Evolutionary conservation across 2,113 vertebrate genomes (phyloP).

Genomic region (Nipponia nippon): DNA sequence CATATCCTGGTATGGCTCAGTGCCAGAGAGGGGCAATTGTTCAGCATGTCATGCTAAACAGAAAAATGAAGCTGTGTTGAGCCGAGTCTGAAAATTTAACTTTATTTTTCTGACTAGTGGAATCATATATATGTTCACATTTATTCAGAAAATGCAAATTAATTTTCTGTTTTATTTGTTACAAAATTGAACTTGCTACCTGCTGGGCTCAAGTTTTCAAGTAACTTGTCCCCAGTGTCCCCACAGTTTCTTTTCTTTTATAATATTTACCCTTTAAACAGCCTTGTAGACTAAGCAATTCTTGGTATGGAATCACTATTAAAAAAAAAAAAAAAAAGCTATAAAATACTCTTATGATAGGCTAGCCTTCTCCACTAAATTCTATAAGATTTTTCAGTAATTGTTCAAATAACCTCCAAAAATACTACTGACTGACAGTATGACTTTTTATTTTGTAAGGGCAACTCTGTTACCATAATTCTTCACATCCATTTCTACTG

Average conservation of each 20-base stretch:
- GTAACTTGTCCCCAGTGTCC: not conserved
- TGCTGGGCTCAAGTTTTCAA: not conserved
- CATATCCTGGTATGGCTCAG: not conserved
- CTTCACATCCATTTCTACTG: not conserved
- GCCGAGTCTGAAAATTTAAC: not conserved
- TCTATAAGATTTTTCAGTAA: not conserved
- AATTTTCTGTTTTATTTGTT: not conserved
- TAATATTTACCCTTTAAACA: not conserved
- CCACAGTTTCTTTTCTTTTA: not conserved
- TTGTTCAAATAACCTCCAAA: not conserved
- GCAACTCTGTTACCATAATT: not conserved
- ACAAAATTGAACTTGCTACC: not conserved
- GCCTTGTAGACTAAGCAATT: not conserved
- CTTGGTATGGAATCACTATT: not conserved
- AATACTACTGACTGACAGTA: not conserved
- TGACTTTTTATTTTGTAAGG: not conserved
- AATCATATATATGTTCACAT: not conserved
- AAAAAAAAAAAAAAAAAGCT: not conserved
- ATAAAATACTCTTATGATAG: not conserved
- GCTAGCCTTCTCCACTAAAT: not conserved
- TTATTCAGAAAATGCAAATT: not conserved
- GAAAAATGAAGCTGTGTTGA: not conserved
- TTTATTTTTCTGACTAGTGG: not conserved
- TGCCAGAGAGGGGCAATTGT: not conserved
- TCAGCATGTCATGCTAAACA: not conserved